Conservation (phyloP, 1,140 invertebrate species). For the Kradibia gibbosae region DNA sequence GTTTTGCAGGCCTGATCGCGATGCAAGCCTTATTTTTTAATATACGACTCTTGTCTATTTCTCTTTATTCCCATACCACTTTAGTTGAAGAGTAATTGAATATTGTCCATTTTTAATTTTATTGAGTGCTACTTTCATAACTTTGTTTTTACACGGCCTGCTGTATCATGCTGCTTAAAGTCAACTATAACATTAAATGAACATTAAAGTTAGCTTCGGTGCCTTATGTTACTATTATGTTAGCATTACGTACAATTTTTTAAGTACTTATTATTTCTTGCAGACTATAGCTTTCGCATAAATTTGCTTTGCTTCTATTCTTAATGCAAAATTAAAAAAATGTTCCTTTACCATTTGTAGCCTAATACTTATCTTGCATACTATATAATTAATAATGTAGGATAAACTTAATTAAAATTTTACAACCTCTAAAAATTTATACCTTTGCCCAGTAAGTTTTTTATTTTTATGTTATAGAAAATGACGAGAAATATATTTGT, state of each 20-base stretch:
- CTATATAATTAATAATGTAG: not conserved
- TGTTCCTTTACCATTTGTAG: not conserved
- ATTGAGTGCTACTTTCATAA: not conserved
- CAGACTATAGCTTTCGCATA: too few species aligned
- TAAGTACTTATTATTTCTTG: too few species aligned
- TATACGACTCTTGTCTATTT: not conserved
- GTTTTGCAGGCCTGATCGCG: not conserved
- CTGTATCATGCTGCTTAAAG: not conserved
- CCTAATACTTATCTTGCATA: not conserved
- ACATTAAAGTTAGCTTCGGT: not conserved
- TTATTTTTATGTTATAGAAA: constrained; percentile 11
- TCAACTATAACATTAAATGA: not conserved
- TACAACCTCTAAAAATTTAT: not conserved
- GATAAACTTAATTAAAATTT: not conserved
- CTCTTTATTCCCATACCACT: not conserved
- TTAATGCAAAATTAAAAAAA: too few species aligned
- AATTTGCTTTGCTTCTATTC: too few species aligned
- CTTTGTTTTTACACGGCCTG: not conserved
- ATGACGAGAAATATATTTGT: not conserved
- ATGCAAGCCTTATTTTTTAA: not conserved
- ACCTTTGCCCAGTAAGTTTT: not conserved
- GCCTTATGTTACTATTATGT: too few species aligned
- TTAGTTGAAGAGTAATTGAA: not conserved
- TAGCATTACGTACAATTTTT: too few species aligned
- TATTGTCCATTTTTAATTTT: not conserved